Conservation (phyloP, 2,888 invertebrate species). For the Drosophila acutilabella region DNA sequence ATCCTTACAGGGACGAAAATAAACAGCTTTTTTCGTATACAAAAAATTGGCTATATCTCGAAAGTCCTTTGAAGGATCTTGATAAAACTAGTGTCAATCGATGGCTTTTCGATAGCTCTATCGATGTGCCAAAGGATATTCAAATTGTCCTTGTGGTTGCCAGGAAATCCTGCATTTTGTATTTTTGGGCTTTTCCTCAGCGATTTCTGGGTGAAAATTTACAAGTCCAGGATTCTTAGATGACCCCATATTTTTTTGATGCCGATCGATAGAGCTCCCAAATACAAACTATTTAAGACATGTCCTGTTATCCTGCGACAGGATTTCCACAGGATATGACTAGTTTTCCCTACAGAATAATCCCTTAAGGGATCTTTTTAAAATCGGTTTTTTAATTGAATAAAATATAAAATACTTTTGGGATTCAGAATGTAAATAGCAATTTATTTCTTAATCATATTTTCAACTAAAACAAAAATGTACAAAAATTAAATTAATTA, state of each 20-base stretch:
- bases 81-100: no score
- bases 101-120: background rate
- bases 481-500: slow-evolving; percentile 69
- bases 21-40: no score
- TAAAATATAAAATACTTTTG: slow-evolving; percentile 43
- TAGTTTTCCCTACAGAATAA: no score
- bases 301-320: background rate
- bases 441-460: slow-evolving; percentile 60
- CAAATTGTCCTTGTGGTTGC: background rate
- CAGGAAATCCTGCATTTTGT: no score
- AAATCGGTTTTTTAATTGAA: background rate
- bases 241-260: background rate
- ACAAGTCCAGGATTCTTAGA: background rate
- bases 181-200: no score
- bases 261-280: background rate
- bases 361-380: no score
- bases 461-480: slow-evolving; percentile 79
- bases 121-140: background rate
- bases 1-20: no score
- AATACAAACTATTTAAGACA: no score
- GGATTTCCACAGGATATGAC: background rate
- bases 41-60: no score
- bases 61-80: no score
- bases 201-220: no score
- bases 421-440: slow-evolving; percentile 79